Evolutionary conservation across 2,888 invertebrate genomes (phyloP), one percentile per base, ranked within the genome.

Genomic region (Drosophila multiciliata): DNA sequence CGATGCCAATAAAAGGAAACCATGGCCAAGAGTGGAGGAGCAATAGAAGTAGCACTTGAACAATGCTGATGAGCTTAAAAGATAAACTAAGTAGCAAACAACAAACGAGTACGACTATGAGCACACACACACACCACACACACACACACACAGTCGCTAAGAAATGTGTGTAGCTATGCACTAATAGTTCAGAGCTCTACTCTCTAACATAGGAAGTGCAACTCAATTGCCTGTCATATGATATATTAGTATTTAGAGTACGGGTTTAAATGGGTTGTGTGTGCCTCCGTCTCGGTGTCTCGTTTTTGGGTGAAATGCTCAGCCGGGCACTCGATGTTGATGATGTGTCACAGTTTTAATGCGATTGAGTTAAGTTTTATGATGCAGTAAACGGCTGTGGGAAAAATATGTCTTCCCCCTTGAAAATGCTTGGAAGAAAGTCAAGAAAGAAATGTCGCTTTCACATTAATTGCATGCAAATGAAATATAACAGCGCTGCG

Each of bases 341-440:
- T 84, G 90, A 90, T 86, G 82, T 87, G 90, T 87, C 87, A 90
- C 86, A 90, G 77, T 84, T 83, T 83, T 88, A 86, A 88, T 90
- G 90, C 74, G 83, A 86, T 90, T 83, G 89, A 76, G 78, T 88
- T 76, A 83, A 78, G 78, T 83, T 80, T 87, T 88, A 87, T 87
- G 90, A 90, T 86, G 87, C 80, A 80, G 86, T 86, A 87, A 87
- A 86, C 57, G 77, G 50, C 54, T 82, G 87, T 87, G 89, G 85
- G 85, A 89, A 82, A 89, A 89, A 75, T 70, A 60, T 50, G 52
- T 49, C 23, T n/a, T n/a, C 26, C 29, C 2, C 23, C 36, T 36
- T 38, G 57, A 15, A 52, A 64, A 54, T 23, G 36, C 23, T 38
- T 59, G 26, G 45, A 85, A 83, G 86, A 83, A 90, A 89, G 86